Evolutionary conservation across 2,113 vertebrate species (phyloP).

Genomic region (Theristicus caerulescens): DNA sequence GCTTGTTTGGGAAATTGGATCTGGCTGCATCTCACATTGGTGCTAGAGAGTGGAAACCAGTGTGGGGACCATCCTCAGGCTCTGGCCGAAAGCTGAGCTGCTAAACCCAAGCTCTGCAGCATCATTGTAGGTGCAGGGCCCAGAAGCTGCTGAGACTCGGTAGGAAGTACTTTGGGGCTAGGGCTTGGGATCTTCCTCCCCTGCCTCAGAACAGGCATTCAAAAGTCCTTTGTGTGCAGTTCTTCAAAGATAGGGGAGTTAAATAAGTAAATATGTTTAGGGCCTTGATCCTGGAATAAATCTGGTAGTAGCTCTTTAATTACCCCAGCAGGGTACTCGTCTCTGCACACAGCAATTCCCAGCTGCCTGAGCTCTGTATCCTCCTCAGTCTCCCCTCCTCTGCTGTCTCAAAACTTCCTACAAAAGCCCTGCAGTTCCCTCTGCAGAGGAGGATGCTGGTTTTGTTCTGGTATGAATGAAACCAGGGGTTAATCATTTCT

Average conservation of each 20-base stretch:
- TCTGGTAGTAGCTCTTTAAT: background rate
- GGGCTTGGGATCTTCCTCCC: background rate
- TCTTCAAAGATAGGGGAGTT: background rate
- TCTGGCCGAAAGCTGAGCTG: background rate
- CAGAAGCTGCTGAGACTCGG: background rate
- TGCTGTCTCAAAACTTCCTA: background rate
- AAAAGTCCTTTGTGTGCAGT: background rate
- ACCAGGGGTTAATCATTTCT: background rate
- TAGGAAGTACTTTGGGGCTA: background rate
- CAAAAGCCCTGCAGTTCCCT: background rate
- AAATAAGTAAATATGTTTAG: background rate
- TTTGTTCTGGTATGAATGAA: background rate
- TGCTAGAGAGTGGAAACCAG: background rate
- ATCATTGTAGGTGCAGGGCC: accelerated
- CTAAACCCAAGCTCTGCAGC: background rate
- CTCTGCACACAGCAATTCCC: background rate
- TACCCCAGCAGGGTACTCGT: background rate
- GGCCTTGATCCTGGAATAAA: background rate
- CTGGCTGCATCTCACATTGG: background rate
- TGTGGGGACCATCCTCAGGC: background rate
- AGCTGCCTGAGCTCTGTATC: background rate
- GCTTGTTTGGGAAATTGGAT: background rate
- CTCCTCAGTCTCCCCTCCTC: background rate
- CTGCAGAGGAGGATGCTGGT: background rate
- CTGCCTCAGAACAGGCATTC: background rate